Base-by-base conservation (phyloP, 1,140 invertebrate species). In the Pteromalus puparum region DNA sequence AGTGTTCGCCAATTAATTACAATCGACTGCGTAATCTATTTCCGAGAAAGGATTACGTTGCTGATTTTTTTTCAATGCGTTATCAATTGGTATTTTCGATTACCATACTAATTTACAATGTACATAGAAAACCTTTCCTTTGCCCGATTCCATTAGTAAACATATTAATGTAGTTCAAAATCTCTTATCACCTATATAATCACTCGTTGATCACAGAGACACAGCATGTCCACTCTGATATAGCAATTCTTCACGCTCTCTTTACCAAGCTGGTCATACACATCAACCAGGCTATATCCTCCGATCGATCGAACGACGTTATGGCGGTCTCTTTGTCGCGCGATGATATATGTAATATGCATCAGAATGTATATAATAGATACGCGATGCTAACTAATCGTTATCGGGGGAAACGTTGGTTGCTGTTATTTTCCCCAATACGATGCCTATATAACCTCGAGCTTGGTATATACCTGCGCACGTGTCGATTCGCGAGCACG, bases 341-440 rank as follows among this genome's bases (percentile, higher is more conserved):
- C 13, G 2, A 61, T 61, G 15, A 61, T 61, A n/a, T n/a, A 7
- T n/a, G 53, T 61, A 21, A 61, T 21, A 18, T 18, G 53, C 46
- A 18, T 42, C 46, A 18, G 46, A 48, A 61, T 48, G 15, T 48
- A 48, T 48, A 48, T 15, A 15, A 48, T 15, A 15, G 3, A n/a
- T 61, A 61, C 81, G 80, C 77, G 81, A 88, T 89, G 89, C 89
- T 91, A 92, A 92, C 90, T 92, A 90, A 91, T 91, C 90, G 90
- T 92, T 92, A 92, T 92, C 91, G 87, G 86, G 90, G 90, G 90
- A 90, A 61, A 61, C 88, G 86, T 85, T 89, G 86, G 87, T n/a
- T 61, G 83, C 89, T 89, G 90, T 91, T 91, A 91, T 91, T 91
- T 91, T 87, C 87, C 74, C 87, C 88, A 87, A 61, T 61, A 89